Percentiles rank a stretch among this genome's conserved stretches.
These are phyloP conservation scores for Antigone vipio DNA, from an alignment of 2,113 vertebrate genomes.

Conservation along the genomic window DNA sequence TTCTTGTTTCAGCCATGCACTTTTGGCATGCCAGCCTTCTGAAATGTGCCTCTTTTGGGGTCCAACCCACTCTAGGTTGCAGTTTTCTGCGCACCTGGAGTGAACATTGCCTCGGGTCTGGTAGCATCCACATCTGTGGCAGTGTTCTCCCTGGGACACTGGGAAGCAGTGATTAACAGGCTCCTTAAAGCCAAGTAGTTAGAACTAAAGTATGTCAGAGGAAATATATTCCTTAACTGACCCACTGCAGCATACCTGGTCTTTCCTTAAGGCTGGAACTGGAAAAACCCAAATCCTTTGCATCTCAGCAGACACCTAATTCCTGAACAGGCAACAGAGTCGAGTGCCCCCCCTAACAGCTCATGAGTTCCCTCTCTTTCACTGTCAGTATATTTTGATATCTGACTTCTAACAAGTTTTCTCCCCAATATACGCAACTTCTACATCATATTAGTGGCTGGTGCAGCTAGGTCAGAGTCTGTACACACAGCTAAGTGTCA, in stretches of 20 bases:
- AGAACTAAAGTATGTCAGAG: background rate
- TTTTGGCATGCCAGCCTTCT: background rate
- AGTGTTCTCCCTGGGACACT: background rate
- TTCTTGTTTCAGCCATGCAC: background rate
- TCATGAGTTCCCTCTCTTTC: background rate
- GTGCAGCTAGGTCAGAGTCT: background rate
- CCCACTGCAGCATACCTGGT: background rate
- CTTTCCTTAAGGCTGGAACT: background rate
- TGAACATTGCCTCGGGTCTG: background rate
- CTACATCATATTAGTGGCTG: background rate
- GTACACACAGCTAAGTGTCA: background rate
- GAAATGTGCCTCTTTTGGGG: background rate
- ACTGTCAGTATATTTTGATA: background rate
- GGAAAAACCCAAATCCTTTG: background rate
- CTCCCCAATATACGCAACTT: background rate
- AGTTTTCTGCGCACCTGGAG: background rate
- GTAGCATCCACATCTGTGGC: background rate
- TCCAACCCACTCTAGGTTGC: background rate
- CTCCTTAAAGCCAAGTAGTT: background rate
- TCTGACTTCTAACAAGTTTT: background rate
- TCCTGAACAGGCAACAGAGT: background rate
- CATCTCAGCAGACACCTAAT: background rate
- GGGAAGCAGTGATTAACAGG: background rate
- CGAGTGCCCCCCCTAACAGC: background rate
- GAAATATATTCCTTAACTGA: background rate